Evolutionary conservation across 2,888 invertebrate genomes (phyloP), one percentile per base, ranked within the genome.

Genomic region (Entomobrya multifasciata): DNA sequence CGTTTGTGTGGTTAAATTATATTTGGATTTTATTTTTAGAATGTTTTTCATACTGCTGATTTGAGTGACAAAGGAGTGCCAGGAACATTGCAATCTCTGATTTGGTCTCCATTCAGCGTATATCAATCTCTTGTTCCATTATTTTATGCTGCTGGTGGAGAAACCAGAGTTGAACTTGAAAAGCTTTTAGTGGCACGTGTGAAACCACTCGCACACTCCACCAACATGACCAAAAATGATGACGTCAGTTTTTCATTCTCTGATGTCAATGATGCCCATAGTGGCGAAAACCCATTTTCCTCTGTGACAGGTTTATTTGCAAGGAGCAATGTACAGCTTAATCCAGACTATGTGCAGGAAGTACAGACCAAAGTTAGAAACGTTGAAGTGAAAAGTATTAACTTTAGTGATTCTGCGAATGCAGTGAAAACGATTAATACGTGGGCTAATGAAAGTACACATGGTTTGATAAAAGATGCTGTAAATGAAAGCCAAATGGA

Each of bases 41-140:
- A 62, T 10, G n/a, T 62, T n/a, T 62, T 62, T 36, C 30, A 62
- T 10, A 15, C 4, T 62, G n/a, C 2, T 62, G 30, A n/a, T 17
- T 27, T 36, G 30, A 36, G 17, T 70, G 11, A 10, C 44, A 44
- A 65, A 65, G 17, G n/a, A n/a, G n/a, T 10, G 2, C 36, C 36
- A 36, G 8, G 5, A 36, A 36, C 36, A 13, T 30, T 36, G 4
- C 30, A n/a, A n/a, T 30, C 62, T n/a, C 8, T 62, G n/a, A 17
- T 62, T n/a, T 83, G 83, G 83, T 83, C 83, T 4, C 83, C 83
- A 11, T 62, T 70, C 8, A 83, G 83, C 76, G 52, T 76, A 13
- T 65, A 76, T 36, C 74, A 83, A 1, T 11, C 83, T 17, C 65
- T 83, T 15, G 10, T 62, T 1, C 83, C 83, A 17, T 62, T 83